Evolutionary conservation across 1,140 invertebrate species (phyloP), one percentile per base, ranked within the genome.

Genomic region (Cydia pomonella): DNA sequence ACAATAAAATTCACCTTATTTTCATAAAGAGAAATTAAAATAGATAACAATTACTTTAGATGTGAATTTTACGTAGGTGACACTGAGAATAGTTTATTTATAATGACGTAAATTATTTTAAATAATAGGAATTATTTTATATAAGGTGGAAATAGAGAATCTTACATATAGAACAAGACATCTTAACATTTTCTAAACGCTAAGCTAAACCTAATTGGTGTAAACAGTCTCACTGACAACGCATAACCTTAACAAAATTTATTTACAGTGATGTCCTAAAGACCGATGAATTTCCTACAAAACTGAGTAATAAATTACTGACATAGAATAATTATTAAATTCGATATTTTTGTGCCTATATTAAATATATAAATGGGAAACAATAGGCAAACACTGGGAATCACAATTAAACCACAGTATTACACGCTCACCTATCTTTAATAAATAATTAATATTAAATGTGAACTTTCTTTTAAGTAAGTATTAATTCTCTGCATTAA

Each of bases 181-280:
- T 59, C 53, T 59, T 59, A 23, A 59, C 21, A 59, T 59, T 59
- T 23, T 23, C 27, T 69, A 38, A n/a, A 18, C 21, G 13, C 64
- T 69, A 69, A 69, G 13, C 64, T 69, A 69, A 69, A 69, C 27
- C 64, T 69, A 69, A 69, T 69, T 69, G 64, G 64, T 69, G 64
- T 69, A 69, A 21, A 69, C 64, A 69, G 64, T 69, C 64, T 69
- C 29, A 69, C 64, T 33, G 64, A 38, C n/a, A 38, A 41, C 64
- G 64, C 29, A 69, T 38, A 38, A 63, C n/a, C 53, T 59, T 29
- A 69, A 29, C n/a, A 4, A 33, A 33, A 38, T 69, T 69, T 33
- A 69, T 69, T 18, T 69, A 69, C 27, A 69, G 6, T 18, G 13
- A n/a, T 21, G 27, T 69, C 63, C 29, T 59, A 23, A 23, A 59